These are phyloP conservation scores for Bombus consobrinus DNA, from an alignment of 1,140 invertebrate species.

Conservation along the genomic window DNA sequence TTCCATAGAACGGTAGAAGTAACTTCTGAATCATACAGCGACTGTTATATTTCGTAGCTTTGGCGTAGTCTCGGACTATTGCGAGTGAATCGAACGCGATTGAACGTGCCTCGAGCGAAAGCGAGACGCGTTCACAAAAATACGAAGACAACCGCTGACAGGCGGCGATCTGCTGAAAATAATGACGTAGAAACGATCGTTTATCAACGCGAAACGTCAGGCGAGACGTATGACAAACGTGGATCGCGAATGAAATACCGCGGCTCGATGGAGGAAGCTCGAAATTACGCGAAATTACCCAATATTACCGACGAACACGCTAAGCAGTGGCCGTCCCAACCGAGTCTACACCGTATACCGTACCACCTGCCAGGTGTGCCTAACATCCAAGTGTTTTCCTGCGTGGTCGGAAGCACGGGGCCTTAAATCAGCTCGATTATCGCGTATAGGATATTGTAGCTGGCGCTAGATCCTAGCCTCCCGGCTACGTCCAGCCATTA, in stretches of 20 bases:
- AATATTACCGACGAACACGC: constrained; percentile 77
- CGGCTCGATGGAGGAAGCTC: constrained; percentile 67
- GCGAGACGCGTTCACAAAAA: background rate
- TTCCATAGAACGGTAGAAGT: background rate
- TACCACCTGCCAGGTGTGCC: constrained; percentile 71
- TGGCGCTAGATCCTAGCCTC: constrained; percentile 42
- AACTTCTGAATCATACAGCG: background rate
- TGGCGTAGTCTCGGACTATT: background rate
- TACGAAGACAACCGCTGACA: constrained; percentile 22
- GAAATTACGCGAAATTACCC: constrained; percentile 77
- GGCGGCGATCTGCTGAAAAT: constrained; percentile 22
- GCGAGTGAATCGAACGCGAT: background rate
- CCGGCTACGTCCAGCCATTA: constrained; percentile 70
- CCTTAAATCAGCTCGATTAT: constrained; percentile 80
- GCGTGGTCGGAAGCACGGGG: constrained; percentile 74
- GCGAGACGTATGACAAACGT: constrained; percentile 43
- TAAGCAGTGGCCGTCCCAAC: constrained; percentile 37
- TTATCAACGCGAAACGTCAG: constrained; percentile 35
- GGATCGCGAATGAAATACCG: constrained; percentile 64
- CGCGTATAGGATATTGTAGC: constrained; percentile 76
- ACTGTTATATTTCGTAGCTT: background rate
- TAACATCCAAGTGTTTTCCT: constrained; percentile 75
- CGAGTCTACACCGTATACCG: constrained; percentile 19
- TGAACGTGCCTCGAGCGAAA: background rate
- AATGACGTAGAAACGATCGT: constrained; percentile 41